Evolutionary conservation across 1,140 invertebrate species (phyloP).

Genomic region (Meloidogyne hapla): DNA sequence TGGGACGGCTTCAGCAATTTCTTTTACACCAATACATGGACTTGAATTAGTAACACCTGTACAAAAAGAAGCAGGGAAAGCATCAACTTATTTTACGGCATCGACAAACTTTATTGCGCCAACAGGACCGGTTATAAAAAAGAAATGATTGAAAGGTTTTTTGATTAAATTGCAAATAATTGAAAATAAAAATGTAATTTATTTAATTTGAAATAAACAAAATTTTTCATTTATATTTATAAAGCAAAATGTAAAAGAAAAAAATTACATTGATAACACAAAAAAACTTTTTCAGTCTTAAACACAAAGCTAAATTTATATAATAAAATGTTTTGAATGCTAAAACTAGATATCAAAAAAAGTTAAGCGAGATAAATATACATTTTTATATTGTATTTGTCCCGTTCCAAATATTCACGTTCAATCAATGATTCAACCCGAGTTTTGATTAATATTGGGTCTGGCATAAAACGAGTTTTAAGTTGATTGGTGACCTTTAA

Average conservation of each 20-base stretch:
- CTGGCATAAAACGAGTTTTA: conserved; percentile 90
- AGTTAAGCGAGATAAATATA: conserved; percentile 41
- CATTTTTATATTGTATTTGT: conserved; percentile 47
- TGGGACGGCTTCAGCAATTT: conserved; percentile 56
- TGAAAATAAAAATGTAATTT: too few species aligned
- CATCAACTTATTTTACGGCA: conserved; percentile 52
- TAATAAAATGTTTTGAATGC: background rate
- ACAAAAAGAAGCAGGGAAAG: conserved; percentile 26
- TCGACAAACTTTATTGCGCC: conserved; percentile 52
- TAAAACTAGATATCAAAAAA: background rate
- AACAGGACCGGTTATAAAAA: conserved; percentile 21
- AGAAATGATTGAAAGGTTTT: too few species aligned
- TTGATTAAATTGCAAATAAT: too few species aligned
- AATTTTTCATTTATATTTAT: background rate
- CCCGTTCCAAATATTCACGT: conserved; percentile 89
- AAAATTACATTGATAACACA: too few species aligned
- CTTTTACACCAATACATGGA: conserved; percentile 62
- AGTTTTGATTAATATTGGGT: conserved; percentile 96
- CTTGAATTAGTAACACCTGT: conserved; percentile 55
- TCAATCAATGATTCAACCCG: conserved; percentile 98
- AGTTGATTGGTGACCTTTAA: conserved; percentile 86
- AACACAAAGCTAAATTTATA: conserved; percentile 9
- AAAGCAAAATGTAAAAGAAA: background rate
- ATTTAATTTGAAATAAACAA: too few species aligned
- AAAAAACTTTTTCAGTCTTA: too few species aligned